Base-by-base conservation (phyloP, 1,140 invertebrate species). In the Aplysia californica region DNA sequence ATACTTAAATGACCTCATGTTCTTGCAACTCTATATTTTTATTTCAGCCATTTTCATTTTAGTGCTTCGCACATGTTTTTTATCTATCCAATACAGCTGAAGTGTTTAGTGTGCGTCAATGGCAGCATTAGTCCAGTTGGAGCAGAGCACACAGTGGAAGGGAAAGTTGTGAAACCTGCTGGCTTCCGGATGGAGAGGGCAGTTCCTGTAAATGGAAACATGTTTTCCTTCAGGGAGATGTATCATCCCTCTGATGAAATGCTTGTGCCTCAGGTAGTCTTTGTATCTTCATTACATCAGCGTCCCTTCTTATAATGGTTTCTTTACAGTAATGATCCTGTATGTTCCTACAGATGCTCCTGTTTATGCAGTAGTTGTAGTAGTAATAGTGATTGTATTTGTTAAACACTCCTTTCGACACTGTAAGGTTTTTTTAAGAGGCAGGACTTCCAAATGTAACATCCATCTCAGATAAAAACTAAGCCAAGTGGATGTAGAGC, bases 61-160 rank as follows among this genome's bases (percentile, higher is more conserved):
- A 69, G 39, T 44, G 38, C 39, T 10, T 69, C 36, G 3, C 20
- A 4, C 18, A 10, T 36, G 26, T 39, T 39, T 20, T 61, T 15
- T 61, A 10, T 10, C 6, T 31, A 15, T 35, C n/a, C 5, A 3
- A 33, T 6, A 29, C 65, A 68, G 65, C 21, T 68, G 65, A 68
- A 68, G 38, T 68, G 65, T 33, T 23, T 68, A 6, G 65, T 23
- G 20, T 41, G n/a, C 10, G 10, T 68, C 15, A 68, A 68, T 36
- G 26, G n/a, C 26, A 2, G 20, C 6, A 39, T 18, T 23, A 36
- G 21, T 3, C 33, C 31, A 41, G 6, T 36, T 33, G 65, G 65
- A 4, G 20, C 35, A 26, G 38, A 68, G 31, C 65, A 68, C n/a
- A 68, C 38, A 39, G 65, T 68, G 21, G 65, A 68, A 41, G 65